Percentiles rank a stretch among this genome's conserved stretches.
Evolutionary conservation across 2,113 vertebrate genomes (phyloP).

Genomic region (Aptenodytes forsteri): DNA sequence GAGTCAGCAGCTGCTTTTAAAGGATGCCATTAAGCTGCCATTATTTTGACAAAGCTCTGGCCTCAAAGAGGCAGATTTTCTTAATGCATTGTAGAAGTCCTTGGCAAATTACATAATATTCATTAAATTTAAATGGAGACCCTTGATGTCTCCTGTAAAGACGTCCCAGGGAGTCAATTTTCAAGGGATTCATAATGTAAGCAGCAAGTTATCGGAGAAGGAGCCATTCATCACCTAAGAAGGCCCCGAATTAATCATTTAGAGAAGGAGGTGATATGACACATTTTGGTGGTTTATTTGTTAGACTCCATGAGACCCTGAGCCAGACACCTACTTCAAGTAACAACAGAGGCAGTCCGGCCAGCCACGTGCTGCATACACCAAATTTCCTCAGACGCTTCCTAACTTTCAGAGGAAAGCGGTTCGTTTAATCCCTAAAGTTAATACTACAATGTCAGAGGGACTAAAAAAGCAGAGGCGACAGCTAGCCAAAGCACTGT

Average conservation of each 20-base stretch:
- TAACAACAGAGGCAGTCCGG: neutral
- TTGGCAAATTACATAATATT: conserved; percentile 50
- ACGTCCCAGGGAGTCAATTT: conserved; percentile 65
- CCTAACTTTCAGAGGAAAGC: neutral
- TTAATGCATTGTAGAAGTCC: neutral
- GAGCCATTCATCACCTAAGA: conserved; percentile 12
- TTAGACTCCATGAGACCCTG: neutral
- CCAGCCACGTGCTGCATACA: neutral
- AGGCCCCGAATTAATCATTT: conserved; percentile 54
- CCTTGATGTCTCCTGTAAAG: conserved; percentile 43
- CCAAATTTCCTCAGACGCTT: neutral
- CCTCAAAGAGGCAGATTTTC: conserved; percentile 24
- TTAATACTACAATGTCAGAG: neutral
- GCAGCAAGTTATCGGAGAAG: conserved; percentile 52
- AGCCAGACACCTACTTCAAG: neutral
- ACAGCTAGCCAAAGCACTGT: conserved; percentile 69
- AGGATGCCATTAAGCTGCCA: neutral
- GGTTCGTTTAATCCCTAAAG: neutral
- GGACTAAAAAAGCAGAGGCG: neutral
- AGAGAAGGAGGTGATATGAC: neutral
- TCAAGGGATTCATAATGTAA: conserved; percentile 65
- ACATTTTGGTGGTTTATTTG: neutral
- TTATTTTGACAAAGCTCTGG: neutral
- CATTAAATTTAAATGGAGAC: conserved; percentile 51
- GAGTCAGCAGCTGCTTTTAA: conserved; percentile 22